Base-by-base conservation (phyloP, 2,888 invertebrate species). In the Zaprionus bogoriensis region DNA sequence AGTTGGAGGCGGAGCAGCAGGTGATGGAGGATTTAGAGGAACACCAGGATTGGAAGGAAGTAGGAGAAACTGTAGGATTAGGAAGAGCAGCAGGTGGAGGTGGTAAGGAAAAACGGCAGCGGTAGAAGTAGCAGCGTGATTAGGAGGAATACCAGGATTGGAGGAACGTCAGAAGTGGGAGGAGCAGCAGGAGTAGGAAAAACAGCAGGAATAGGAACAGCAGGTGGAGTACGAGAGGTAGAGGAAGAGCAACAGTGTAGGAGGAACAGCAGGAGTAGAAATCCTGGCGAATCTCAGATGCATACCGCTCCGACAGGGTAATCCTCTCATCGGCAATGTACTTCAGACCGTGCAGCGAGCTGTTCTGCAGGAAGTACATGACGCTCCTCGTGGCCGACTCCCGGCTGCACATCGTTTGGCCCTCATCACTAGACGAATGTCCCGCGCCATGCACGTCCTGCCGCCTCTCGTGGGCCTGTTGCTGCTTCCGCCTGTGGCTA, bases 31-130 rank as follows among this genome's bases (percentile, higher is more conserved):
- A n/a, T n/a, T n/a, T n/a, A n/a, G n/a, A n/a, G n/a, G n/a, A n/a
- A n/a, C n/a, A n/a, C n/a, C n/a, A n/a, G n/a, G n/a, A n/a, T n/a
- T n/a, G n/a, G n/a, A n/a, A n/a, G n/a, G n/a, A n/a, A n/a, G n/a
- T n/a, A n/a, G n/a, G n/a, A n/a, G n/a, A n/a, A n/a, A n/a, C n/a
- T n/a, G n/a, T n/a, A n/a, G n/a, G n/a, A n/a, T n/a, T n/a, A n/a
- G 9, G 9, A 27, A 2, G 12, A 32, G 17, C 17, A 36, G 17
- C 82, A 5, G 14, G n/a, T n/a, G n/a, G n/a, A n/a, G n/a, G n/a
- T n/a, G n/a, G n/a, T n/a, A n/a, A n/a, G n/a, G 22, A 3, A 96
- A 96, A 90, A 96, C 96, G 48, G 94, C 91, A 83, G 96, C 95
- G 67, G 0, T n/a, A n/a, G n/a, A n/a, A n/a, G n/a, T n/a, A n/a